Evolutionary conservation across 2,797 vertebrate species (phyloP).

Genomic region (Ataeniobius toweri): DNA sequence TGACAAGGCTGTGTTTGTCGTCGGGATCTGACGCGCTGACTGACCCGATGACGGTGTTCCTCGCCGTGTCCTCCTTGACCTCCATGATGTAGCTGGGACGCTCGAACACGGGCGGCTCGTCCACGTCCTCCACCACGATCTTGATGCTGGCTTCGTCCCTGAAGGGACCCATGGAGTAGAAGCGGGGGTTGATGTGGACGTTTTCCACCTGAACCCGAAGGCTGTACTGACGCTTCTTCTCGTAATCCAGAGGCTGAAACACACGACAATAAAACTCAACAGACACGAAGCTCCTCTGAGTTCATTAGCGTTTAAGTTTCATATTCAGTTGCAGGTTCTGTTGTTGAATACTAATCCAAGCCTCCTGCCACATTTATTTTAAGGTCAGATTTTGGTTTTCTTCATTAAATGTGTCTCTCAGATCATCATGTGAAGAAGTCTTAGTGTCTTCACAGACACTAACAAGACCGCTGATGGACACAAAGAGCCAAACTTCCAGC

Average conservation of each 20-base stretch:
- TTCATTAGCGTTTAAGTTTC: slow-evolving; percentile 32
- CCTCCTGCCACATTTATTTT: slow-evolving; percentile 51
- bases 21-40: slow-evolving; percentile 91
- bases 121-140: slow-evolving; percentile 89
- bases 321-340: slow-evolving; percentile 28
- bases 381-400: slow-evolving; percentile 35
- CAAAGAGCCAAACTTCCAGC: slow-evolving; percentile 18
- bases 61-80: slow-evolving; percentile 86
- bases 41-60: slow-evolving; percentile 82
- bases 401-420: slow-evolving; percentile 50
- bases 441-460: slow-evolving; percentile 49
- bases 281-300: not conserved
- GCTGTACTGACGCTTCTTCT: slow-evolving; percentile 87
- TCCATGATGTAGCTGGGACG: slow-evolving; percentile 87
- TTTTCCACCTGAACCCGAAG: slow-evolving; percentile 92
- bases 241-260: slow-evolving; percentile 87
- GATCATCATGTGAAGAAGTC: slow-evolving; percentile 25
- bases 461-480: slow-evolving; percentile 54
- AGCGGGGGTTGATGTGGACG: slow-evolving; percentile 83
- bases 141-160: slow-evolving; percentile 88
- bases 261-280: not conserved
- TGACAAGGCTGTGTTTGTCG: slow-evolving; percentile 85
- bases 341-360: slow-evolving; percentile 41
- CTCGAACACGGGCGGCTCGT: slow-evolving; percentile 91
- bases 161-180: slow-evolving; percentile 88